Percentiles rank a stretch among this genome's conserved stretches.
Conservation (phyloP, 92 coral and sea anemone genomes). For the Montipora capitata region DNA sequence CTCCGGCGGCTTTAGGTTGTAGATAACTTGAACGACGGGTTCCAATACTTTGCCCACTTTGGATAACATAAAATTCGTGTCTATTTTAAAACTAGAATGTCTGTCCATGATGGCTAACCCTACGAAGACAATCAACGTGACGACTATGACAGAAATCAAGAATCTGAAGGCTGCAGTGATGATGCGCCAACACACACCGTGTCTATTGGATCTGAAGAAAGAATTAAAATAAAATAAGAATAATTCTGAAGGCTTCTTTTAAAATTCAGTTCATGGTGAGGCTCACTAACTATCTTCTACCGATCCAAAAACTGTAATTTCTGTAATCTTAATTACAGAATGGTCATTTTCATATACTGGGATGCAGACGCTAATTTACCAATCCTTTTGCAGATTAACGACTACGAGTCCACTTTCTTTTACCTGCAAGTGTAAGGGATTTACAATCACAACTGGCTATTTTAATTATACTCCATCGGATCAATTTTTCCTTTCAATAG, state of each 20-base stretch:
- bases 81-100: constrained; percentile 12
- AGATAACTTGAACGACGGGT: constrained; percentile 57
- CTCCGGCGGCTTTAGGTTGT: constrained; percentile 43
- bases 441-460: too few species aligned
- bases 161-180: constrained; percentile 65
- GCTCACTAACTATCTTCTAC: too few species aligned
- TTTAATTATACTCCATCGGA: too few species aligned
- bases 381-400: too few species aligned
- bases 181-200: constrained; percentile 72
- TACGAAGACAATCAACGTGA: constrained; percentile 42
- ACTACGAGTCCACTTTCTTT: too few species aligned
- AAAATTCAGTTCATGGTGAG: too few species aligned
- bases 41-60: constrained; percentile 46
- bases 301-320: too few species aligned
- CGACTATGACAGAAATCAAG: constrained; percentile 26
- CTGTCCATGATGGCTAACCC: constrained; percentile 30
- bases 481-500: too few species aligned
- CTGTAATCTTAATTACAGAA: too few species aligned
- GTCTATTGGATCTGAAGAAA: constrained; percentile 61
- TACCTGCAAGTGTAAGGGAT: too few species aligned
- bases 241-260: neutral
- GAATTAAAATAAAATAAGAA: neutral
- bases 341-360: too few species aligned
- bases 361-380: too few species aligned
- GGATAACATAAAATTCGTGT: constrained; percentile 42